These are phyloP conservation scores for Cephus pulcher DNA, from an alignment of 2,888 invertebrate genomes.

Conservation along the genomic window DNA sequence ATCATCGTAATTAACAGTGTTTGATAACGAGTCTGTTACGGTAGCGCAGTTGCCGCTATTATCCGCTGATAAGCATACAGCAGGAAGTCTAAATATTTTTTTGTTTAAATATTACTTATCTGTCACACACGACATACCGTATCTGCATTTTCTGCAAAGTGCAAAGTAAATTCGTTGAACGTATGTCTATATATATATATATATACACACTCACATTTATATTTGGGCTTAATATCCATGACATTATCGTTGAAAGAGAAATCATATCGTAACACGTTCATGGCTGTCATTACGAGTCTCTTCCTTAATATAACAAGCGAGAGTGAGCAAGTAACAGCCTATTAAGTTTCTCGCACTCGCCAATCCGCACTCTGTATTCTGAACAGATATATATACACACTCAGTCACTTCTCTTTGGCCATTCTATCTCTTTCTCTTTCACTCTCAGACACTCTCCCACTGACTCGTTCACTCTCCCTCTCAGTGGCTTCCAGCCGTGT, in stretches of 20 bases:
- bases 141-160: neutral
- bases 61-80: neutral
- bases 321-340: neutral
- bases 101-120: neutral
- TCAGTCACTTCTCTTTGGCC: constrained; percentile 17
- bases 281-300: neutral
- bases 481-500: neutral
- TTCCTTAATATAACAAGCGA: neutral
- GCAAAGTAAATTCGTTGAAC: neutral
- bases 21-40: neutral
- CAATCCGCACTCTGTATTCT: constrained; percentile 13
- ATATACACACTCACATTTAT: neutral
- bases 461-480: neutral
- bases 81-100: neutral
- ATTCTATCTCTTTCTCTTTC: constrained; percentile 17
- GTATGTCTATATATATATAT: too few relatives aligned
- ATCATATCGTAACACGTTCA: neutral
- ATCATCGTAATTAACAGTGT: neutral
- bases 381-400: neutral
- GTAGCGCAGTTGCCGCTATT: neutral
- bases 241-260: neutral
- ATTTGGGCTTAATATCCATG: neutral
- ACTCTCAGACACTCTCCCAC: constrained; percentile 9
- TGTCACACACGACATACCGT: neutral
- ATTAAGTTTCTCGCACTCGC: neutral